Base-by-base conservation (phyloP, 2,113 vertebrate genomes). In the Polypterus senegalus region DNA sequence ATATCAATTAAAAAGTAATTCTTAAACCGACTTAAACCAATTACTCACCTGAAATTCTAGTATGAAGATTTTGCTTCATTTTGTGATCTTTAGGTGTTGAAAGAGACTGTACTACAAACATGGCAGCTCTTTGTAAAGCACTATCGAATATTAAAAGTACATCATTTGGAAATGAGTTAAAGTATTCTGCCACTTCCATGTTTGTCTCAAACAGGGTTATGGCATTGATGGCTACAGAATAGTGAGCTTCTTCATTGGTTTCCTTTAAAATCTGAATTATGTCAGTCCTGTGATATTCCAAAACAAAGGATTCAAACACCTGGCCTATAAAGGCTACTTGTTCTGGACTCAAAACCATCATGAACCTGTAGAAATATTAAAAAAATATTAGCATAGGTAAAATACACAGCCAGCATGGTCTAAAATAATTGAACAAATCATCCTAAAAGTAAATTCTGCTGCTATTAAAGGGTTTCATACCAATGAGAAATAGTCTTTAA, bases 161-260 rank as follows among this genome's bases (percentile, higher is more conserved):
- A 63, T 92, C 74, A 1, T 69, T 72, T 43, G 96, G 94, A 68
- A 84, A 91, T 2, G 81, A 79, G 1, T 88, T 96, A 76, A 98
- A 96, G 71, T 87, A 93, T 58, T 97, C 92, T 6, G 89, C 93
- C 45, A 90, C 84, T 80, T 98, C 96, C 96, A 98, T 98, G 67
- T 89, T 97, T 61, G 90, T 83, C 73, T 98, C 93, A 44, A 97
- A 98, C 65, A 98, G 79, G 0, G 89, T 94, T 89, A 97, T 86
- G 61, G 93, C 92, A 5, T 98, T 92, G 10, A 98, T 71, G n/a
- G 93, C 71, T 10, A 98, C 67, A 0, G 94, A 55, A 43, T 85
- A 89, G 71, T 97, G 94, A 0, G 74, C 73, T 10, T 88, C 81
- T 1, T 81, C 80, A 0, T 83, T 73, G 0, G 47, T 48, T 47